Conservation (phyloP, 1,140 invertebrate species). For the Latrodectus geometricus region DNA sequence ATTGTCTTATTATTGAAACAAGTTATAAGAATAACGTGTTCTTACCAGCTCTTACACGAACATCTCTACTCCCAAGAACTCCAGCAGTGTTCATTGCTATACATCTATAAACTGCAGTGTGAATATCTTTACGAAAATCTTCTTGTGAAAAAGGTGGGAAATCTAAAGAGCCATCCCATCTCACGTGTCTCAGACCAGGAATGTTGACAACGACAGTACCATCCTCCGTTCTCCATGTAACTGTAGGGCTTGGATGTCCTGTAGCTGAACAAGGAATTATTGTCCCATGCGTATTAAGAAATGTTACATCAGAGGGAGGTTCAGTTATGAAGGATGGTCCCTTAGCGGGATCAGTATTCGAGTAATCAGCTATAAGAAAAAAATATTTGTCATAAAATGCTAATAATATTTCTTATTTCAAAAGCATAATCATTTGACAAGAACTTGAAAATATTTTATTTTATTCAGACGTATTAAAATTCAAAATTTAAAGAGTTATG, state of each 20-base stretch:
- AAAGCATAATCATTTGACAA: too few species aligned
- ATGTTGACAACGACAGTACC: conserved; percentile 62
- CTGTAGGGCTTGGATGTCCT: conserved; percentile 63
- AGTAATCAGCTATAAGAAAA: conserved; percentile 33
- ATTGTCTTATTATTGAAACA: background rate
- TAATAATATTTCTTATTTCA: too few species aligned
- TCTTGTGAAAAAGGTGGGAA: conserved; percentile 93
- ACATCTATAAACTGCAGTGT: conserved; percentile 93
- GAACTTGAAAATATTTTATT: too few species aligned
- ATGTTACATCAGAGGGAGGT: conserved; percentile 63
- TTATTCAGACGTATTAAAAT: too few species aligned
- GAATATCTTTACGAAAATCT: conserved; percentile 92
- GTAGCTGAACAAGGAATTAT: conserved; percentile 61
- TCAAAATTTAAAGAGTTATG: too few species aligned
- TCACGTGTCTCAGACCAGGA: conserved; percentile 63
- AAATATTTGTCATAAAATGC: background rate
- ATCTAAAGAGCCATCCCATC: conserved; percentile 71
- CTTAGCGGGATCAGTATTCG: background rate
- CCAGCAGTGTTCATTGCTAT: conserved; percentile 90
- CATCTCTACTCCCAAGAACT: conserved; percentile 89
- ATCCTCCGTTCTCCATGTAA: conserved; percentile 64
- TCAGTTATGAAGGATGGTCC: conserved; percentile 58
- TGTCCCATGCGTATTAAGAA: conserved; percentile 63
- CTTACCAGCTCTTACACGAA: conserved; percentile 91
- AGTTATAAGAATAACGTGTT: background rate